Evolutionary conservation across 1,140 invertebrate species (phyloP).

Genomic region (Caenorhabditis latens): DNA sequence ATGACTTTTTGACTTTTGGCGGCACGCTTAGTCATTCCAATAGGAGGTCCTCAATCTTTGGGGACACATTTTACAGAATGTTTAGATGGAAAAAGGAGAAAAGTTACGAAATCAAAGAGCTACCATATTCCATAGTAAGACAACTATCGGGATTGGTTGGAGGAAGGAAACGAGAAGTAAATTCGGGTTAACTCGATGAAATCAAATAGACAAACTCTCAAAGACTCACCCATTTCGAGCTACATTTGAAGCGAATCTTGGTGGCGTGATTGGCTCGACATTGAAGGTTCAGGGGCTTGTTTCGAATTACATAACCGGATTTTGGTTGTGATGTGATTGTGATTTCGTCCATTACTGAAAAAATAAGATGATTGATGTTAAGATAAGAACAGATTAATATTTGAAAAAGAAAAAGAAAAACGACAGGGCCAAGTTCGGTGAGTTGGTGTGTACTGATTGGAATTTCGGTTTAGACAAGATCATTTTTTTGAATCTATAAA

Average conservation of each 20-base stretch:
- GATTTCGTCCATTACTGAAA: slow-evolving; percentile 67
- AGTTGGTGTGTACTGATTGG: no score
- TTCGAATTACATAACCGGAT: slow-evolving; percentile 73
- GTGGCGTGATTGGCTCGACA: slow-evolving; percentile 72
- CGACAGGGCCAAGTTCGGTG: no score
- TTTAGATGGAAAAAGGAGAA: not conserved
- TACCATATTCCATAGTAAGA: not conserved
- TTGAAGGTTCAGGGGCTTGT: slow-evolving; percentile 67
- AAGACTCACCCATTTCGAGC: slow-evolving; percentile 74
- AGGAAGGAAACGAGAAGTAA: not conserved
- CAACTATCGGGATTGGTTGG: not conserved
- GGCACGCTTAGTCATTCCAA: not conserved
- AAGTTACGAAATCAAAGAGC: slow-evolving; percentile 29
- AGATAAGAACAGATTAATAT: not conserved
- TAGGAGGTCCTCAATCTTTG: not conserved
- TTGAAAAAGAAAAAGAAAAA: not conserved
- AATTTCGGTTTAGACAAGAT: no score
- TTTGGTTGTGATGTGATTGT: slow-evolving; percentile 67
- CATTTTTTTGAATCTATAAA: no score
- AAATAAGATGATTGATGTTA: not conserved
- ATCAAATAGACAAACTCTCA: slow-evolving; percentile 26
- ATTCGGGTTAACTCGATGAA: not conserved
- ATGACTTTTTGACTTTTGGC: slow-evolving; percentile 49
- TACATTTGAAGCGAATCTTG: slow-evolving; percentile 75
- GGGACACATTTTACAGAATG: slow-evolving; percentile 33